Conservation (phyloP, 2,113 vertebrate genomes). For the Amblyornis subalaris region DNA sequence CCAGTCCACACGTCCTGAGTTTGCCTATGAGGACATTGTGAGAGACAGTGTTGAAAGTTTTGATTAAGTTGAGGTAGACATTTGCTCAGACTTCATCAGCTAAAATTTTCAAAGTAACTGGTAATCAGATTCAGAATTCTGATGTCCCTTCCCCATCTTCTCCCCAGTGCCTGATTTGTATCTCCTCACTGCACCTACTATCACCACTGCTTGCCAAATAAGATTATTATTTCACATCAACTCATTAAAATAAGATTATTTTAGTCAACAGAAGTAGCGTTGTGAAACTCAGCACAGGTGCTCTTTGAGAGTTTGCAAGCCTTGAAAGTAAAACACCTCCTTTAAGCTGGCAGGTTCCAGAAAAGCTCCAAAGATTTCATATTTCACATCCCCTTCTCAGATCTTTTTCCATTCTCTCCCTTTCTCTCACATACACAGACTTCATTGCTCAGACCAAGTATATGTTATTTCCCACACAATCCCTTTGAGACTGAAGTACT, state of each 20-base stretch:
- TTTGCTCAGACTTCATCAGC: not conserved
- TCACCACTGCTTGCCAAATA: not conserved
- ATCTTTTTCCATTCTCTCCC: not conserved
- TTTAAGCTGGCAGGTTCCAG: not conserved
- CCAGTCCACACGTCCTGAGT: not conserved
- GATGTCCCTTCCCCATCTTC: not conserved
- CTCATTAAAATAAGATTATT: not conserved
- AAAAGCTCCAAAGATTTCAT: not conserved
- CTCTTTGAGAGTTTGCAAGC: not conserved
- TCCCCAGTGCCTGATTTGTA: not conserved
- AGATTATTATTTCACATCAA: not conserved
- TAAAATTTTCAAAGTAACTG: not conserved
- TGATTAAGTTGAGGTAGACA: not conserved
- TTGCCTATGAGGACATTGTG: not conserved
- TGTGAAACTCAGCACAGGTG: not conserved
- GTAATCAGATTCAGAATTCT: not conserved
- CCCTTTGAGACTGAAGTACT: not conserved
- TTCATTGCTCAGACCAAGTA: not conserved
- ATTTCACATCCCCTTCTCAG: not conserved
- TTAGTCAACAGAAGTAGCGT: not conserved
- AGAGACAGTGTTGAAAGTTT: not conserved
- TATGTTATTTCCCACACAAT: not conserved
- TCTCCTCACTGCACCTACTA: not conserved
- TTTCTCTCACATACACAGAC: not conserved
- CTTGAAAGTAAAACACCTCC: conserved; percentile 1